Evolutionary conservation across 1,140 invertebrate species (phyloP), one percentile per base, ranked within the genome.

Genomic region (Drosophila persimilis): DNA sequence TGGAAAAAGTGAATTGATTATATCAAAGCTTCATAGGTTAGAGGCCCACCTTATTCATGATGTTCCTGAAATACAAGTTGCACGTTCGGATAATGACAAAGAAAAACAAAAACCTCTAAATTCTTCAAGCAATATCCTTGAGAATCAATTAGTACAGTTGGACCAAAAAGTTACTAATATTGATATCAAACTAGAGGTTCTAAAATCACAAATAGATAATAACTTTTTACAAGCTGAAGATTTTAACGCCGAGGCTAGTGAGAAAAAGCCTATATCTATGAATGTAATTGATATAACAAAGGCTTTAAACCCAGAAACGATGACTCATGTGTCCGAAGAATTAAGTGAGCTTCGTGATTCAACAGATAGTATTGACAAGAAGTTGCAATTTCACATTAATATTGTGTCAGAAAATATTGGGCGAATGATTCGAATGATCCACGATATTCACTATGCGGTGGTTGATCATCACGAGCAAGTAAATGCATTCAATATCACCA

Each of bases 311-410:
- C 93, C 94, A 17, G 95, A 96, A 92, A 94, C 95, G 24, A 94
- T 96, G 90, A 95, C 94, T 77, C 95, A 95, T 90, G 94, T 96
- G 4, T 94, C 94, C 11, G 94, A 95, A 80, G 95, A 96, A 92
- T 93, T 97, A 22, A 95, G 95, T 61, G 94, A 95, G 79, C 91
- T 96, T 0, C 92, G 95, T 55, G 94, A 95, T 47, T 95, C 94
- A 2, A 96, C 95, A n/a, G 93, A 94, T 20, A 95, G 94, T 60
- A 95, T 97, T 64, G 96, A 97, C 89, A 93, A 95, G 46, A 96
- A 97, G 89, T 90, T 97, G 48, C 96, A 97, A 75, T 97, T 96
- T 80, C 96, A 97, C 76, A 96, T 97, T 54, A 96, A 96, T 80
- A 92, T 96, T 26, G 95, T 96, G 3, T 95, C 95, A 7, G 95